phyloP scores from a whole-genome alignment of 2,797 vertebrate species.

The Parauchenoglanis punctatus region DNA sequence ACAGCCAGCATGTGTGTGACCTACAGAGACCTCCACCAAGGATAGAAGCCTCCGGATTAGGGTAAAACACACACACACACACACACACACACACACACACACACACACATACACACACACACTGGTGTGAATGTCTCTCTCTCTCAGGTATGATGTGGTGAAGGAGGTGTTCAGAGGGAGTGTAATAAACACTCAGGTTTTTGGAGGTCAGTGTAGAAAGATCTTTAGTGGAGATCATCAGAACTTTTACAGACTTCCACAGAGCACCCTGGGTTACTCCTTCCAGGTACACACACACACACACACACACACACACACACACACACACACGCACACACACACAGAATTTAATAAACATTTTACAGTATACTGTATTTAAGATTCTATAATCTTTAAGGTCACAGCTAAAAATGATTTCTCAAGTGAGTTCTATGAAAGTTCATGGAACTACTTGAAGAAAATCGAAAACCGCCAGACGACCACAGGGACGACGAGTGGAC shows the following conservation, averaged over 20 bases:
- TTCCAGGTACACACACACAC: slow-evolving; percentile 79
- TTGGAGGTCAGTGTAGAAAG: slow-evolving; percentile 89
- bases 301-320: not conserved
- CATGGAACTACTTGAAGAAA: slow-evolving; percentile 83
- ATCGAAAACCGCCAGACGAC: slow-evolving; percentile 46
- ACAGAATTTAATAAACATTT: not conserved
- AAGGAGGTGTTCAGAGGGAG: slow-evolving; percentile 72
- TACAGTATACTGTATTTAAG: not conserved
- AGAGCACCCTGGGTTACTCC: slow-evolving; percentile 83
- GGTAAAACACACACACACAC: slow-evolving; percentile 70
- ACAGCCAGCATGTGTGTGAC: slow-evolving; percentile 74
- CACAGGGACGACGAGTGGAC: slow-evolving; percentile 45
- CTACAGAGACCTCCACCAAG: slow-evolving; percentile 81
- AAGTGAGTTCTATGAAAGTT: slow-evolving; percentile 87
- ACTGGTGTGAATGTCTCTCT: not conserved
- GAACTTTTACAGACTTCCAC: slow-evolving; percentile 82
- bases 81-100: not conserved
- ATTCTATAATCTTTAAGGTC: slow-evolving; percentile 72
- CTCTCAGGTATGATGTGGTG: slow-evolving; percentile 66
- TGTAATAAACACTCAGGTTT: slow-evolving; percentile 89
- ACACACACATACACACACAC: slow-evolving; percentile 5
- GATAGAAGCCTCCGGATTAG: slow-evolving; percentile 83
- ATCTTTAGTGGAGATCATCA: slow-evolving; percentile 81
- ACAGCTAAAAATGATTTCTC: slow-evolving; percentile 84
- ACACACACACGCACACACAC: not conserved